phyloP scores from a whole-genome alignment of 2,797 vertebrate genomes.

The Typhlichthys eigenmanni region DNA sequence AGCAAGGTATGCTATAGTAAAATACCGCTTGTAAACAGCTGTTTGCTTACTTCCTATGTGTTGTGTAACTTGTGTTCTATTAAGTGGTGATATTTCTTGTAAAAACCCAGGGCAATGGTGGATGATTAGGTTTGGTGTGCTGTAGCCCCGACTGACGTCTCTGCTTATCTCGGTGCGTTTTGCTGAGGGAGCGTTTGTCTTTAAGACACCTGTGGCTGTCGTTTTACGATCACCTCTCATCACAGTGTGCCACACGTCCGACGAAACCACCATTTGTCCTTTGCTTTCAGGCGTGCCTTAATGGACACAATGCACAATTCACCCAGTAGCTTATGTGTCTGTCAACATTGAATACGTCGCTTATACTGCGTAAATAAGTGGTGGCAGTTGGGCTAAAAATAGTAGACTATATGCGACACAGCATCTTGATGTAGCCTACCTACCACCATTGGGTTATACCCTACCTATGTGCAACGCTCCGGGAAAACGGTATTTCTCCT shows the following conservation, averaged over 20 bases:
- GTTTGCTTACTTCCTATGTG: conserved; percentile 2
- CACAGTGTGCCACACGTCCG: conserved; percentile 6
- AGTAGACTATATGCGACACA: conserved; percentile 31
- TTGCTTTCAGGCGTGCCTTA: conserved; percentile 1
- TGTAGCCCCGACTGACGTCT: conserved; percentile 2
- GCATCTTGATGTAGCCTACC: neutral
- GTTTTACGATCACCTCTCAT: conserved; percentile 10
- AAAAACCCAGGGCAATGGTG: neutral
- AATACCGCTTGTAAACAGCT: conserved; percentile 13
- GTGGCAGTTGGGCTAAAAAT: conserved; percentile 38
- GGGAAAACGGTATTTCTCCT: neutral
- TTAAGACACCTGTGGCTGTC: conserved; percentile 66
- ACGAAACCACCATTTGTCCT: conserved; percentile 6
- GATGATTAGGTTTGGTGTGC: conserved; percentile 1
- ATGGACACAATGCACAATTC: conserved; percentile 1
- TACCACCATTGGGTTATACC: conserved; percentile 19
- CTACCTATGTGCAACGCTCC: neutral
- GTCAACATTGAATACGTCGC: conserved; percentile 63
- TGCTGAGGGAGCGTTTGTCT: conserved; percentile 33
- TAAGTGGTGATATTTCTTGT: neutral
- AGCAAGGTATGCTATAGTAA: conserved; percentile 42
- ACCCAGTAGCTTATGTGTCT: neutral
- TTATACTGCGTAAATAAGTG: conserved; percentile 56
- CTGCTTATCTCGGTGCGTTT: conserved; percentile 1
- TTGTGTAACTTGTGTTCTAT: neutral